These are phyloP conservation scores for Aphidoletes aphidimyza DNA, from an alignment of 2,888 invertebrate genomes.

Conservation along the genomic window DNA sequence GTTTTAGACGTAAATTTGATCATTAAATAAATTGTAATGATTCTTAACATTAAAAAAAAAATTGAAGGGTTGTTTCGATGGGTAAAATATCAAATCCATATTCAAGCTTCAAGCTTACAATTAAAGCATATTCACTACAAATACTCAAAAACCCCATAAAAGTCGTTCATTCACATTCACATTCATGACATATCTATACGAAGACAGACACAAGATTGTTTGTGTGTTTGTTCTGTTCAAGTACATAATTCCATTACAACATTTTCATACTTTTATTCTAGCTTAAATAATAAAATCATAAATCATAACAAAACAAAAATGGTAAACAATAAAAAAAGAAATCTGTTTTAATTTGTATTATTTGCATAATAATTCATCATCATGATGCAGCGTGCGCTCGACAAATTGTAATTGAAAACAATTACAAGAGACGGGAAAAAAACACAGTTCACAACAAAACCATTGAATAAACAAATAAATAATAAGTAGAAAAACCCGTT, in stretches of 20 bases:
- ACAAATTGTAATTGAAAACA: slow-evolving; percentile 43
- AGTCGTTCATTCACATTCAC: not conserved
- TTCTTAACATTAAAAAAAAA: too few relatives aligned
- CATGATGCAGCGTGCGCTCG: not conserved
- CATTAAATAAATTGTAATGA: not conserved
- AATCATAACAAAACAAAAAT: not conserved
- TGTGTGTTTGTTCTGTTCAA: not conserved
- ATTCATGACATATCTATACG: not conserved
- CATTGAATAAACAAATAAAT: not conserved
- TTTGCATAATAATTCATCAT: slow-evolving; percentile 35
- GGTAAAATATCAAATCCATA: not conserved
- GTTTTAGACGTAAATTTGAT: not conserved
- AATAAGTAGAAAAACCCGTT: not conserved
- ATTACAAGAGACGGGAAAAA: slow-evolving; percentile 10
- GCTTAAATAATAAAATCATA: not conserved
- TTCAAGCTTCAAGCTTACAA: not conserved
- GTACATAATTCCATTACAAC: not conserved
- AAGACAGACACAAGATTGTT: too few relatives aligned
- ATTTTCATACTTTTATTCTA: not conserved
- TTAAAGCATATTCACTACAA: not conserved
- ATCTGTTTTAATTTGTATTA: slow-evolving; percentile 45
- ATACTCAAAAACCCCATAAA: not conserved
- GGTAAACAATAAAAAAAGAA: not conserved
- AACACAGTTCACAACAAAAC: slow-evolving; percentile 11
- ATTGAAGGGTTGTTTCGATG: too few relatives aligned